phyloP scores from a whole-genome alignment of 2,888 invertebrate species.

The Lithodes maja region DNA sequence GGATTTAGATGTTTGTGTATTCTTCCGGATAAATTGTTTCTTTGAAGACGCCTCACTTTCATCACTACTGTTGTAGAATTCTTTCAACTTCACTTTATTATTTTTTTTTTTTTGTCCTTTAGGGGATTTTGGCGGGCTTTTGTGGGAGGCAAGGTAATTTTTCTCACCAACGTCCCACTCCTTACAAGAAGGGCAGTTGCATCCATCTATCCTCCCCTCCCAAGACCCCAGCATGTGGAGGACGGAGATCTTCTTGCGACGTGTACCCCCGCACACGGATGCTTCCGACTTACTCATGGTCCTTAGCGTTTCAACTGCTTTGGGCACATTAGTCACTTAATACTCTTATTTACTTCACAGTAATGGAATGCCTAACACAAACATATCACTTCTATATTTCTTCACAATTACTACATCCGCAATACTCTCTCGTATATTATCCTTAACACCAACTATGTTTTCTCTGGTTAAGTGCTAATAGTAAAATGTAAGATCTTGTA shows the following conservation, averaged over 20 bases:
- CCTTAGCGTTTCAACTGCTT: no score
- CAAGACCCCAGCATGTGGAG: conserved; percentile 64
- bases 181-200: conserved; percentile 60
- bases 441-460: neutral
- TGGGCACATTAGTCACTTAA: no score
- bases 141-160: neutral
- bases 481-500: no score
- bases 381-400: no score
- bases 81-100: conserved; percentile 49
- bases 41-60: conserved; percentile 20
- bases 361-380: no score
- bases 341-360: no score
- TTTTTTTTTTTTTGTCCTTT: conserved; percentile 34
- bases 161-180: conserved; percentile 47
- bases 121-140: conserved; percentile 39
- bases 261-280: conserved; percentile 61
- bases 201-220: conserved; percentile 61
- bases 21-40: neutral
- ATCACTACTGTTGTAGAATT: conserved; percentile 9
- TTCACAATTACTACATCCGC: no score
- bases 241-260: conserved; percentile 62
- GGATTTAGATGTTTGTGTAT: neutral
- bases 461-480: neutral
- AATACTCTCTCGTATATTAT: neutral
- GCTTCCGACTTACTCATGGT: neutral